phyloP scores from a whole-genome alignment of 2,113 vertebrate genomes.

The Chaenogobius annularis region DNA sequence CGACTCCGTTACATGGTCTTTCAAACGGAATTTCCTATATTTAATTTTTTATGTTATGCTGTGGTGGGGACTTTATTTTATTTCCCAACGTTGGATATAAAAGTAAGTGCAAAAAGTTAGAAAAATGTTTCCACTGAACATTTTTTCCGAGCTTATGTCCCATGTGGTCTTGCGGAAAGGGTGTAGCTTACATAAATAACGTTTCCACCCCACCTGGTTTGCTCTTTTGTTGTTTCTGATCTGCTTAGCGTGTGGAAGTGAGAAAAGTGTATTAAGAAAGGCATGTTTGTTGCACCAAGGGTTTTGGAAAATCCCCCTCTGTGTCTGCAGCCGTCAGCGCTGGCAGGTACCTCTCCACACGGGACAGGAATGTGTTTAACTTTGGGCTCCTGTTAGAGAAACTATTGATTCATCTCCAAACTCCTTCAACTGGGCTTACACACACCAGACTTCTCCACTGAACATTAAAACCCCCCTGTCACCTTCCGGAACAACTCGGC shows the following conservation, averaged over 20 bases:
- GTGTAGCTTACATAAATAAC: background rate
- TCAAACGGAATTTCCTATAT: constrained; percentile 6
- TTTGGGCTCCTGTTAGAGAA: constrained; percentile 33
- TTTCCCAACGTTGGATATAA: background rate
- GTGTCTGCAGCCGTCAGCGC: constrained; percentile 35
- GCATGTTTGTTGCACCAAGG: constrained; percentile 28
- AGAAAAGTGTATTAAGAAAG: constrained; percentile 14
- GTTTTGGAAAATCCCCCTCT: constrained; percentile 40
- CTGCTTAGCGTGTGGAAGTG: constrained; percentile 4
- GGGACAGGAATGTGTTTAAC: constrained; percentile 53
- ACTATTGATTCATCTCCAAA: constrained; percentile 24
- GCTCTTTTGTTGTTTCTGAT: constrained; percentile 37
- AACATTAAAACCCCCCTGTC: background rate
- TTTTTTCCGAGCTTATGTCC: constrained; percentile 7
- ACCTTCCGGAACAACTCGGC: background rate
- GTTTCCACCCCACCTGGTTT: background rate
- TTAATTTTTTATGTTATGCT: background rate
- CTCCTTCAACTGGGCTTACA: constrained; percentile 10
- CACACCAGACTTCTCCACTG: background rate
- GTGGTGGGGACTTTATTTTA: background rate
- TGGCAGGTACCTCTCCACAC: constrained; percentile 57
- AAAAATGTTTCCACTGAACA: background rate
- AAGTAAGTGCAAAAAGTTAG: background rate
- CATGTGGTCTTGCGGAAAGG: constrained; percentile 3
- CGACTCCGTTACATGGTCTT: background rate